These are phyloP conservation scores for Oophaga pumilio DNA, from an alignment of 2,113 vertebrate species.

Conservation along the genomic window DNA sequence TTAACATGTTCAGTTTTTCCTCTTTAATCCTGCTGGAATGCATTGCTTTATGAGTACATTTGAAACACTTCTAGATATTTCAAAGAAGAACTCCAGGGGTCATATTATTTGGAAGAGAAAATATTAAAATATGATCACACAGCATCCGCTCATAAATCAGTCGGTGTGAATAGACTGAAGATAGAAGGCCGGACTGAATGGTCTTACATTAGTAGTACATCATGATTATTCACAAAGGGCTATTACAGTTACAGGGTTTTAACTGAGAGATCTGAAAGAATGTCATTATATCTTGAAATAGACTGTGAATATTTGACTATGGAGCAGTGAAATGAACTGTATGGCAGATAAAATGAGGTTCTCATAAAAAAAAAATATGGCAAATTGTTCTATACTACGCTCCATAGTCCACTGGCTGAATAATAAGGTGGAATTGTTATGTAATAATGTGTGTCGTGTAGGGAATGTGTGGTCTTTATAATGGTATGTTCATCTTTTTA, in stretches of 20 bases:
- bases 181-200: neutral
- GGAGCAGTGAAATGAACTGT: neutral
- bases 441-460: neutral
- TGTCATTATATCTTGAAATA: conserved; percentile 9
- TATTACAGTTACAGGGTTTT: conserved; percentile 40
- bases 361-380: neutral
- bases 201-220: conserved; percentile 25
- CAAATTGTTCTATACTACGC: neutral
- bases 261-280: conserved; percentile 11
- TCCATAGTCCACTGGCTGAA: neutral
- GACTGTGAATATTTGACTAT: conserved; percentile 39
- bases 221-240: conserved; percentile 45
- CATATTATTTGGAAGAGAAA: conserved; percentile 29
- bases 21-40: neutral
- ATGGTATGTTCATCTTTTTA: neutral
- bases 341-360: conserved; percentile 3
- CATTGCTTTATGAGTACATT: neutral
- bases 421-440: neutral
- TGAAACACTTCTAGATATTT: conserved; percentile 1
- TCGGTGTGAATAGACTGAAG: conserved; percentile 2
- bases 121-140: conserved; percentile 33
- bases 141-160: conserved; percentile 25
- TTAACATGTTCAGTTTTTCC: conserved; percentile 28
- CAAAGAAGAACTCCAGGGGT: conserved; percentile 6
- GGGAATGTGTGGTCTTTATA: neutral